These are phyloP conservation scores for Dicycla oo DNA, from an alignment of 2,888 invertebrate genomes.

Conservation along the genomic window DNA sequence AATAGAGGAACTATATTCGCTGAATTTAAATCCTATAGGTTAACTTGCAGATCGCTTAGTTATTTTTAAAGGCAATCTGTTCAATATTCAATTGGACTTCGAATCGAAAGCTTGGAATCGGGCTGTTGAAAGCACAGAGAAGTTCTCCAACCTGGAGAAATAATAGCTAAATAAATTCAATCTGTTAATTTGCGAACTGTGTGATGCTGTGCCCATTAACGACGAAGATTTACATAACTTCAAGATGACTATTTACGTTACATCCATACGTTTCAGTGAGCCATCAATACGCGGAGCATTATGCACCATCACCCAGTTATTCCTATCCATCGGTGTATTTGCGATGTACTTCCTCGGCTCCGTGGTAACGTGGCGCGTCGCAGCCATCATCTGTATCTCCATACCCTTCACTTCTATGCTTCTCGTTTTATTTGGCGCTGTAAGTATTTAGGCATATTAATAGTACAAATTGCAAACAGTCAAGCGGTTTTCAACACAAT, in stretches of 20 bases:
- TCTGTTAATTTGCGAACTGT: not conserved
- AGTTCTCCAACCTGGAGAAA: too few relatives aligned
- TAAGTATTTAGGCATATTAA: conserved; percentile 68
- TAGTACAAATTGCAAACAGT: not conserved
- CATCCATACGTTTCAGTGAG: conserved; percentile 76
- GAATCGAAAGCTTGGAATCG: not conserved
- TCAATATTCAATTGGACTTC: not conserved
- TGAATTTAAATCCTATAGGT: not conserved
- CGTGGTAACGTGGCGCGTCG: conserved; percentile 86
- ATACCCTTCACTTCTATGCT: conserved; percentile 88
- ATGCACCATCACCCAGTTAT: conserved; percentile 86
- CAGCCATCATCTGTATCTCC: conserved; percentile 85
- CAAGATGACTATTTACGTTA: not conserved
- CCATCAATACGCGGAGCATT: conserved; percentile 89
- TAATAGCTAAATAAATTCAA: not conserved
- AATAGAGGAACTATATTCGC: conserved; percentile 4
- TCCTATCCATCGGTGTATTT: conserved; percentile 85
- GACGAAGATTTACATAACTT: not conserved
- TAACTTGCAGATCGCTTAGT: not conserved
- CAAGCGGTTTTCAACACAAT: not conserved
- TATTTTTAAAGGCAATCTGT: not conserved
- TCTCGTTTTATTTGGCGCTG: conserved; percentile 81
- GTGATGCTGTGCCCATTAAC: not conserved
- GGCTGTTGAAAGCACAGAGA: not conserved
- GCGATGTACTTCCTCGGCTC: conserved; percentile 88